Evolutionary conservation across 2,113 vertebrate genomes (phyloP).

Genomic region (Epinephelus moara): DNA sequence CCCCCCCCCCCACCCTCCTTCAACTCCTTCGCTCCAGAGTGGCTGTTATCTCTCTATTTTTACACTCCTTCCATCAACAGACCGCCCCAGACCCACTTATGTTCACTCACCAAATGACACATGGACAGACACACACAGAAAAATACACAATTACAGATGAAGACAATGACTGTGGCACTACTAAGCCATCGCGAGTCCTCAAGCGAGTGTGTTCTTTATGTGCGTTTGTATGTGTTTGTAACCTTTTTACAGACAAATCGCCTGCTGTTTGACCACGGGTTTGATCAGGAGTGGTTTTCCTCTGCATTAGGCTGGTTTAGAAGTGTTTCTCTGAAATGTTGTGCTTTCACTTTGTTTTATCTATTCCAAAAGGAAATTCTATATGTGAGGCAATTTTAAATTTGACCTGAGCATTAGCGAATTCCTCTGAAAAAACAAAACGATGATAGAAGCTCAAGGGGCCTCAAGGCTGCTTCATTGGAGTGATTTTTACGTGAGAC

Average conservation of each 20-base stretch:
- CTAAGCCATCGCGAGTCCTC: conserved; percentile 64
- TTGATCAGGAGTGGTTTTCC: conserved; percentile 34
- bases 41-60: conserved; percentile 85
- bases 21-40: conserved; percentile 74
- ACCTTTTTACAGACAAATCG: conserved; percentile 58
- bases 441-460: not conserved
- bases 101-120: conserved; percentile 84
- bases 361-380: not conserved
- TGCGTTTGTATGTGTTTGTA: conserved; percentile 35
- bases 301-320: conserved; percentile 14
- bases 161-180: conserved; percentile 60
- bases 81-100: conserved; percentile 83
- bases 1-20: conserved; percentile 26
- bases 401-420: not conserved
- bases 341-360: conserved; percentile 12
- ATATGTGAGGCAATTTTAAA: conserved; percentile 7
- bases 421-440: not conserved
- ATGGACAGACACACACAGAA: conserved; percentile 49
- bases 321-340: conserved; percentile 21
- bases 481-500: not conserved
- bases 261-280: conserved; percentile 49
- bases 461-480: conserved; percentile 42
- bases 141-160: conserved; percentile 69
- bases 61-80: conserved; percentile 83
- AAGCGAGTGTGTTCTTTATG: conserved; percentile 26